These are phyloP conservation scores for Bradysia coprophila DNA, from an alignment of 1,140 invertebrate genomes.

Conservation along the genomic window DNA sequence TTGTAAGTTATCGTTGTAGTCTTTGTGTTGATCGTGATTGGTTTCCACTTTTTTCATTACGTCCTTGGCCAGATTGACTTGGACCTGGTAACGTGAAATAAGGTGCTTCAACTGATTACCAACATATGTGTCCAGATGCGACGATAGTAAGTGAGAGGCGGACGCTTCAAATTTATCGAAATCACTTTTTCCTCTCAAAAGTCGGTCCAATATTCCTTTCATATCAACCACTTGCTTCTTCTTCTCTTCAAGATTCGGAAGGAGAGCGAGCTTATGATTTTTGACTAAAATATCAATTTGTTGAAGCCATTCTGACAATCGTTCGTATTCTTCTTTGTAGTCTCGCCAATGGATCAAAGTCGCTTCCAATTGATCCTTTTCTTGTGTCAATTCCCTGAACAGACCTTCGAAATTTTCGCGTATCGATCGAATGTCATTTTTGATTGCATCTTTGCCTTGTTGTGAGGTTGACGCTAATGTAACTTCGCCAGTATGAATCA, in stretches of 20 bases:
- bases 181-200: conserved; percentile 63
- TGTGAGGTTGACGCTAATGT: conserved; percentile 63
- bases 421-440: conserved; percentile 65
- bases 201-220: conserved; percentile 51
- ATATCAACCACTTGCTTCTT: conserved; percentile 65
- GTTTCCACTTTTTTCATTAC: conserved; percentile 83
- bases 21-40: conserved; percentile 71
- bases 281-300: conserved; percentile 84
- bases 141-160: conserved; percentile 53
- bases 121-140: conserved; percentile 76
- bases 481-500: conserved; percentile 70
- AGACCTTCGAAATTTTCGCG: conserved; percentile 68
- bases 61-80: conserved; percentile 81
- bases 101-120: conserved; percentile 78
- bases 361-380: conserved; percentile 65
- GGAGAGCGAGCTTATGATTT: conserved; percentile 68
- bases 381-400: conserved; percentile 68
- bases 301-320: conserved; percentile 82
- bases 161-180: conserved; percentile 69
- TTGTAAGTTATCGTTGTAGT: conserved; percentile 59
- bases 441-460: conserved; percentile 59
- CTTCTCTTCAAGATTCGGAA: conserved; percentile 69
- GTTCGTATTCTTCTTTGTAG: conserved; percentile 84
- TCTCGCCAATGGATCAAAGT: conserved; percentile 71
- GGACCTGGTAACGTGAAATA: conserved; percentile 80